Evolutionary conservation across 2,797 vertebrate species (phyloP).

Genomic region (Psittacula derbiana): DNA sequence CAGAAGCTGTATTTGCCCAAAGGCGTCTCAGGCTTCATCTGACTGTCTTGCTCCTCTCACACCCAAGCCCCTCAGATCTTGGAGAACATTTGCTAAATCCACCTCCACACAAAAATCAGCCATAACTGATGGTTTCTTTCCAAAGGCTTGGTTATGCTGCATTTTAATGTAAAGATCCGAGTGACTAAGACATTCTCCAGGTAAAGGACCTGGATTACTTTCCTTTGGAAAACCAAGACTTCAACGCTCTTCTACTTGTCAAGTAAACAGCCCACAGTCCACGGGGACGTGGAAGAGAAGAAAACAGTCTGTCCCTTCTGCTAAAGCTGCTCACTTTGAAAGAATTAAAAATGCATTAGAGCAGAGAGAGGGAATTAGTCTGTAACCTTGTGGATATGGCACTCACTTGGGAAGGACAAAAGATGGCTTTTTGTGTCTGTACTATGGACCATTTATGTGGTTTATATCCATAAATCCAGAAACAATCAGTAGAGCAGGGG

Average conservation of each 20-base stretch:
- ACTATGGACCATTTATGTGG: not conserved
- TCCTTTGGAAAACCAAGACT: not conserved
- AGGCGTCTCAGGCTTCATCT: rapidly evolving
- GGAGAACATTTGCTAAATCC: not conserved
- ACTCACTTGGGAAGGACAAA: conserved; percentile 27
- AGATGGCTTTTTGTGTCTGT: conserved; percentile 10
- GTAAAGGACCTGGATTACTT: not conserved
- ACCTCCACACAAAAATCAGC: not conserved
- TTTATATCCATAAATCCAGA: conserved; percentile 36
- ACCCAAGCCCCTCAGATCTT: not conserved
- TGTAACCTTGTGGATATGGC: not conserved
- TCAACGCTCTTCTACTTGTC: not conserved
- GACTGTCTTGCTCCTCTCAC: rapidly evolving
- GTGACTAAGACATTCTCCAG: not conserved
- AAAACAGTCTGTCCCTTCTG: conserved; percentile 41
- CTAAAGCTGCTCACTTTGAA: conserved; percentile 11
- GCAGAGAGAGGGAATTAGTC: conserved; percentile 37
- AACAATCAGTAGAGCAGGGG: not conserved
- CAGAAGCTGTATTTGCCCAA: not conserved
- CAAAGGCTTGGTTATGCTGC: not conserved
- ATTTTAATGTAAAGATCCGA: not conserved
- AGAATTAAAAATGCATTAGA: conserved; percentile 70
- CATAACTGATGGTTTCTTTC: not conserved
- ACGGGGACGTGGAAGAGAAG: not conserved
- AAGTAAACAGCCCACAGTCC: conserved; percentile 21